These are phyloP conservation scores for Physella acuta DNA, from an alignment of 1,140 invertebrate genomes.

Conservation along the genomic window DNA sequence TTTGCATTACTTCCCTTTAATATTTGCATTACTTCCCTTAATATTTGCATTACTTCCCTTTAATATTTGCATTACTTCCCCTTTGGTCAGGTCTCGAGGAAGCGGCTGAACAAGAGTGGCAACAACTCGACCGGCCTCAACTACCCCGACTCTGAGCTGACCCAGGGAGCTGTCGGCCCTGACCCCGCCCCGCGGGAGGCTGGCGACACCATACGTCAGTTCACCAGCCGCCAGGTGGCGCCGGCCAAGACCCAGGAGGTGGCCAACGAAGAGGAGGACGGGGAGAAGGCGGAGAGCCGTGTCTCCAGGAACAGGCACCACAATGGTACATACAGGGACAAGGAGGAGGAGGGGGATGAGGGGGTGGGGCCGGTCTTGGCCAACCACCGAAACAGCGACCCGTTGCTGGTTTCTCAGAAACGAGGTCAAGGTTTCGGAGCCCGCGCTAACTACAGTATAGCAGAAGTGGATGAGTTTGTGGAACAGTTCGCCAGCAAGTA, in stretches of 20 bases:
- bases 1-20: no score
- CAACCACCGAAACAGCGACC: neutral
- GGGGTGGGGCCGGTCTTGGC: neutral
- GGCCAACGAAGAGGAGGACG: no score
- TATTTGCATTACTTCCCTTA: no score
- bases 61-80: no score
- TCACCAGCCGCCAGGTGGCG: no score
- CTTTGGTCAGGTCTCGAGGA: neutral
- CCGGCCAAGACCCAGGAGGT: no score
- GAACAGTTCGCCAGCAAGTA: neutral
- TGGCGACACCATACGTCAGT: no score
- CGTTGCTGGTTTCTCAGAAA: neutral
- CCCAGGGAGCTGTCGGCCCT: no score
- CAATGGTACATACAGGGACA: neutral
- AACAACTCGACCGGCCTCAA: neutral
- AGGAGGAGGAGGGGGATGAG: neutral
- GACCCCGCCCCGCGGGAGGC: no score
- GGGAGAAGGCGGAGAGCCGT: no score
- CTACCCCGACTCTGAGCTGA: neutral
- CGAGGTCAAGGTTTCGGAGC: neutral
- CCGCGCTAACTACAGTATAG: neutral
- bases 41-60: no score
- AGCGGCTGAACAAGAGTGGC: neutral
- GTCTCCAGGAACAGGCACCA: neutral
- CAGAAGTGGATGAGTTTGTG: neutral